Evolutionary conservation across 1,140 invertebrate genomes (phyloP), one percentile per base, ranked within the genome.

Genomic region (Matsumurasca onukii): DNA sequence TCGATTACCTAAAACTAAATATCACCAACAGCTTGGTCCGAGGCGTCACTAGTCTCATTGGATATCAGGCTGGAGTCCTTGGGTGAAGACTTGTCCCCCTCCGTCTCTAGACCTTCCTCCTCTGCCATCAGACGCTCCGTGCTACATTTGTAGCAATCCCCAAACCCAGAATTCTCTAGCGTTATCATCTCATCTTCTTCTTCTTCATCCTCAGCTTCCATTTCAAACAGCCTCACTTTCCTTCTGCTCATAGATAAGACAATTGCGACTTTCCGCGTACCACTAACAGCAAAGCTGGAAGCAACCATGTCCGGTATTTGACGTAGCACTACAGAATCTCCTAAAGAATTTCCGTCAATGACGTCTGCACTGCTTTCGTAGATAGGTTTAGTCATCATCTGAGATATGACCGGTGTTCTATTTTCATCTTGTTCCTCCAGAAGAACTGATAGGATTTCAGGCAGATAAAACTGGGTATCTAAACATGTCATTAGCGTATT

Each of bases 121-220:
- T n/a, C n/a, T n/a, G n/a, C n/a, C n/a, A n/a, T n/a, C n/a, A n/a
- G n/a, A n/a, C n/a, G n/a, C n/a, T n/a, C n/a, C n/a, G n/a, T n/a
- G n/a, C n/a, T n/a, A n/a, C n/a, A n/a, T n/a, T n/a, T n/a, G n/a
- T n/a, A n/a, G n/a, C n/a, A n/a, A n/a, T n/a, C n/a, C n/a, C n/a
- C n/a, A n/a, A n/a, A n/a, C n/a, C n/a, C n/a, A n/a, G n/a, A n/a
- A n/a, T n/a, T n/a, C n/a, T 51, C 49, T n/a, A 20, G 17, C 3
- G 49, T 20, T 20, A n/a, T 20, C 49, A 51, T 51, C 24, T 84
- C 90, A 49, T 91, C 89, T 34, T 91, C 90, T 62, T 93, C 91
- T 31, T 94, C 94, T 71, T 97, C 95, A 3, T 92, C 91, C 75
- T 95, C 93, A 0, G 88, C 90, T 82, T 97, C 95, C 87, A 95